Conservation (phyloP, 2,888 invertebrate genomes). For the Dione vanillae region DNA sequence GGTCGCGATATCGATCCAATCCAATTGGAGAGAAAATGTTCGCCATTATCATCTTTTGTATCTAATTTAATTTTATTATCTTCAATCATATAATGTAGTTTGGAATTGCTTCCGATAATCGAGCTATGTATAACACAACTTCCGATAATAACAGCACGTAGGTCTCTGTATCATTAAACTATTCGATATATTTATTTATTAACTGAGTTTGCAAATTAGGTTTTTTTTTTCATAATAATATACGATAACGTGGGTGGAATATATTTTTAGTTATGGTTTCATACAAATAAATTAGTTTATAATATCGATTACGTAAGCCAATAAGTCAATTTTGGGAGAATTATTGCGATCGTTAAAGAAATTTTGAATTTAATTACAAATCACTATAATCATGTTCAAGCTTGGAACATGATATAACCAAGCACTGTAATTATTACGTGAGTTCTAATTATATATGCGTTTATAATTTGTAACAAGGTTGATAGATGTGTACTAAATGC, state of each 20-base stretch:
- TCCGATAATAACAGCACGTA: not conserved
- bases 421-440: conserved; percentile 35
- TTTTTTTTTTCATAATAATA: not conserved
- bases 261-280: too few species aligned
- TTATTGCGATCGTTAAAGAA: conserved; percentile 2
- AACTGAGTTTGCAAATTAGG: not conserved
- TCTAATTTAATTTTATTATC: conserved; percentile 39
- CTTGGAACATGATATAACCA: conserved; percentile 25
- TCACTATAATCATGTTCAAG: not conserved
- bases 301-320: not conserved
- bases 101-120: conserved; percentile 24
- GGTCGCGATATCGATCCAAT: conserved; percentile 41
- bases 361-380: not conserved
- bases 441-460: conserved; percentile 22
- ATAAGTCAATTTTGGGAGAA: conserved; percentile 10
- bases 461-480: conserved; percentile 19
- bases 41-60: conserved; percentile 41
- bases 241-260: not conserved
- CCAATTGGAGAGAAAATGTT: conserved; percentile 44
- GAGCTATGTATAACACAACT: too few species aligned
- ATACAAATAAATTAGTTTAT: not conserved
- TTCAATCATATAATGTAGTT: conserved; percentile 29
- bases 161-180: not conserved
- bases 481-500: conserved; percentile 9
- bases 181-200: not conserved